Evolutionary conservation across 1,140 invertebrate species (phyloP).

Genomic region (Drosophila quadrilineata): DNA sequence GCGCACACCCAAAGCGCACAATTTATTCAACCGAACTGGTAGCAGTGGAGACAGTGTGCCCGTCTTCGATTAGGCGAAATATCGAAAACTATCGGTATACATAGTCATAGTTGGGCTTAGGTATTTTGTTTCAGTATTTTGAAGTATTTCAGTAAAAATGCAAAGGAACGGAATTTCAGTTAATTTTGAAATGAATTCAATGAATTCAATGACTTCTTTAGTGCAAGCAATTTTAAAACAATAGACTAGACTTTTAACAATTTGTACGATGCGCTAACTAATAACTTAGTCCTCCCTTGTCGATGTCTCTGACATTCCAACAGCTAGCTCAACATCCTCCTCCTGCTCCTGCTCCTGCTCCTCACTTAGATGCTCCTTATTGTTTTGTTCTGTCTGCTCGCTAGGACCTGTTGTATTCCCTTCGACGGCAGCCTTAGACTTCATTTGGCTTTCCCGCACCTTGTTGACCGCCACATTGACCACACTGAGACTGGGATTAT

Average conservation of each 20-base stretch:
- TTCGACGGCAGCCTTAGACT: neutral
- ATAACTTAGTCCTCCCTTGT: conserved; percentile 11
- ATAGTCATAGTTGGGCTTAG: too few relatives aligned
- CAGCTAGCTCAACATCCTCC: neutral
- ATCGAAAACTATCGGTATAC: neutral
- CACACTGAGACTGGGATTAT: conserved; percentile 12
- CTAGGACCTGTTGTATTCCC: neutral
- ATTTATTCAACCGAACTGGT: conserved; percentile 19
- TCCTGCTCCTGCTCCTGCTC: conserved; percentile 11
- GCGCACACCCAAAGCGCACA: conserved; percentile 27
- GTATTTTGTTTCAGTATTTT: neutral
- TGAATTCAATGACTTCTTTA: too few relatives aligned
- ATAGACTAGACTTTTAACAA: conserved; percentile 10
- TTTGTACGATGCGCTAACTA: neutral
- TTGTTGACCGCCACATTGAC: conserved; percentile 13
- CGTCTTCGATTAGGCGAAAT: neutral
- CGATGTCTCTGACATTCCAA: neutral
- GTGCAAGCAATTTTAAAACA: conserved; percentile 4
- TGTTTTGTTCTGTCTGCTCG: neutral
- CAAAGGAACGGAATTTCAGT: neutral
- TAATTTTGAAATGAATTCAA: too few relatives aligned
- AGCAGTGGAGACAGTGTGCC: neutral
- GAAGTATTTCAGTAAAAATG: neutral
- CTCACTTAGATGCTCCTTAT: too few relatives aligned
- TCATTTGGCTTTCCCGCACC: neutral